These are phyloP conservation scores for Villa cingulata DNA, from an alignment of 2,888 invertebrate species.

Conservation along the genomic window DNA sequence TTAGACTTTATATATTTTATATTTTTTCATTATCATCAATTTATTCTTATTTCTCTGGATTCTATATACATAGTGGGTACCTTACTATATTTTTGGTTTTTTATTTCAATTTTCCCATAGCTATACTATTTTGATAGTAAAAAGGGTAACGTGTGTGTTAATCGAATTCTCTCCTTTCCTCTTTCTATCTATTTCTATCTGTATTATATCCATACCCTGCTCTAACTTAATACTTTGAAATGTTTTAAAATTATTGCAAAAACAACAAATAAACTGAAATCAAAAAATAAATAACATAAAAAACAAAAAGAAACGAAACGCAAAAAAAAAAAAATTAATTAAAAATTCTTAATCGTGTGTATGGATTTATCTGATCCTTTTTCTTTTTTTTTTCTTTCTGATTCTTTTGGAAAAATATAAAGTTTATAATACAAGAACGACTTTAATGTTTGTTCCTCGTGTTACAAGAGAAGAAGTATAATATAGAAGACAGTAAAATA, in stretches of 20 bases:
- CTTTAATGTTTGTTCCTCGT: not conserved
- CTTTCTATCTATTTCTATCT: too few relatives aligned
- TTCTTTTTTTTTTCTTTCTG: too few relatives aligned
- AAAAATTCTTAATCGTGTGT: constrained; percentile 38
- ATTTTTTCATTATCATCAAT: not conserved
- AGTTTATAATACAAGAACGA: not conserved
- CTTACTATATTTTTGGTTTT: not conserved
- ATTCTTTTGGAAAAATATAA: not conserved
- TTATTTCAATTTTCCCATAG: not conserved
- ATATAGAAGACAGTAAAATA: not conserved
- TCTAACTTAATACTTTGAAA: too few relatives aligned
- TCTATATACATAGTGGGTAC: too few relatives aligned
- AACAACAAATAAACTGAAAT: too few relatives aligned
- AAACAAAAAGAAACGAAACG: not conserved
- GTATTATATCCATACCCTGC: too few relatives aligned
- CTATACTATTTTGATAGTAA: not conserved
- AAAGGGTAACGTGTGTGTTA: too few relatives aligned
- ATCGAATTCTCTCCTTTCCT: not conserved
- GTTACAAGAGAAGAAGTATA: not conserved
- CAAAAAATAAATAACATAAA: too few relatives aligned
- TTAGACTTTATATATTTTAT: too few relatives aligned
- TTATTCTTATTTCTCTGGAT: not conserved
- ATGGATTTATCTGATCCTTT: constrained; percentile 35
- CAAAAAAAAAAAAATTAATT: constrained; percentile 35
- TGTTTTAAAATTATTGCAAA: too few relatives aligned